Evolutionary conservation across 64 coral and sea anemone genomes (phyloP), one percentile per base, ranked within the genome.

Genomic region (Montipora efflorescens): DNA sequence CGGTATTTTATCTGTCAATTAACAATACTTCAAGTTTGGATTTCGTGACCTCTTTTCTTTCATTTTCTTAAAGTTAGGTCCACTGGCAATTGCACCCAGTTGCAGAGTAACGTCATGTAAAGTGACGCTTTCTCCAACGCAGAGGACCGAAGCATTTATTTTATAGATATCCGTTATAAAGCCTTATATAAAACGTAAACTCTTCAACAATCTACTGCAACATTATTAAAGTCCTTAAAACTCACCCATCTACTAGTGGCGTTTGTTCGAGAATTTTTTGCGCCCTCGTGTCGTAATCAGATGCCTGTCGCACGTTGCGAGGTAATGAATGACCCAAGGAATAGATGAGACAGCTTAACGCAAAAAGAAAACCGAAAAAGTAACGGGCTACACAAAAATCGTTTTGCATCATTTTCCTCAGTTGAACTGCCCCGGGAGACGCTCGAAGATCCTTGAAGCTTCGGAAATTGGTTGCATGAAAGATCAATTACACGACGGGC

Each of bases 201-300:
- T 87, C 22, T 50, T 16, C 52, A 62, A 49, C 43, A 47, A 8
- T 53, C 50, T 69, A 3, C 18, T 15, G 8, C 74, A 58, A 2
- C 16, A 7, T 2, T 8, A 16, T 59, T 11, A 7, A 23, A 3
- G 3, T 48, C 11, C 7, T 44, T 22, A 47, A 89, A 67, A 76
- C 92, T 91, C 57, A 96, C 95, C 95, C 95, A 15, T 96, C 95
- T 6, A 96, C 80, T 4, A 96, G 53, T 19, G 95, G 92, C 1
- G 92, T 94, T 15, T 96, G 50, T 20, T 90, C 51, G 45, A 96
- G 28, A 9, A 94, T 76, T 6, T 76, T 61, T 2, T 76, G 18
- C 3, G 83, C 95, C 45, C 68, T 62, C 47, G 86, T 59, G 51
- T 76, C 48, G 2, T 72, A 72, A 86, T 86, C 59, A 8, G 36